These are phyloP conservation scores for Petrolisthes cinctipes DNA, from an alignment of 2,888 invertebrate species.

Conservation along the genomic window DNA sequence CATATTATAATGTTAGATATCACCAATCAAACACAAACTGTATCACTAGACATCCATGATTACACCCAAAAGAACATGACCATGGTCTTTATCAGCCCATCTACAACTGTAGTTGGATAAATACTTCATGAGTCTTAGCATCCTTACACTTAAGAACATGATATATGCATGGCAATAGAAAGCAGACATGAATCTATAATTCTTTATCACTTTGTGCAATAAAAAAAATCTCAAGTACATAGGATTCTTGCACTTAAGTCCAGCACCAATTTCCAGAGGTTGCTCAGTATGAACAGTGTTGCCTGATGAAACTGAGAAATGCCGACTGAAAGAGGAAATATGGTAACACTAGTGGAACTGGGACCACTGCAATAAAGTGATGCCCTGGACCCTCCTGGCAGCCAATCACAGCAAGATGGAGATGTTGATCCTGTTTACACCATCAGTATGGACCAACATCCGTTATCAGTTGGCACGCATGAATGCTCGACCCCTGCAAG, in stretches of 20 bases:
- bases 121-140: slow-evolving; percentile 28
- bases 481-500: slow-evolving; percentile 48
- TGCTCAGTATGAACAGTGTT: slow-evolving; percentile 27
- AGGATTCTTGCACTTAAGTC: slow-evolving; percentile 32
- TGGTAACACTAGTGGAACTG: slow-evolving; percentile 44
- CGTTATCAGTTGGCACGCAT: slow-evolving; percentile 57
- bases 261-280: slow-evolving; percentile 42
- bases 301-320: slow-evolving; percentile 24
- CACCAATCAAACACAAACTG: too few species aligned
- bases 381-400: slow-evolving; percentile 52
- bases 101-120: slow-evolving; percentile 13
- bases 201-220: slow-evolving; percentile 45
- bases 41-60: too few species aligned
- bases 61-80: too few species aligned
- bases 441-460: slow-evolving; percentile 42
- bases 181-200: slow-evolving; percentile 37
- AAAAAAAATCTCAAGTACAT: slow-evolving; percentile 44
- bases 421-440: slow-evolving; percentile 49
- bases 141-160: slow-evolving; percentile 32
- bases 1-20: too few species aligned
- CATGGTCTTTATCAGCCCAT: too few species aligned
- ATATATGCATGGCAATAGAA: slow-evolving; percentile 40
- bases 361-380: slow-evolving; percentile 49
- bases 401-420: slow-evolving; percentile 59
- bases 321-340: slow-evolving; percentile 2